Percentiles rank a stretch among this genome's conserved stretches.
phyloP scores from a whole-genome alignment of 2,888 invertebrate species.

The Cheilosia soror region DNA sequence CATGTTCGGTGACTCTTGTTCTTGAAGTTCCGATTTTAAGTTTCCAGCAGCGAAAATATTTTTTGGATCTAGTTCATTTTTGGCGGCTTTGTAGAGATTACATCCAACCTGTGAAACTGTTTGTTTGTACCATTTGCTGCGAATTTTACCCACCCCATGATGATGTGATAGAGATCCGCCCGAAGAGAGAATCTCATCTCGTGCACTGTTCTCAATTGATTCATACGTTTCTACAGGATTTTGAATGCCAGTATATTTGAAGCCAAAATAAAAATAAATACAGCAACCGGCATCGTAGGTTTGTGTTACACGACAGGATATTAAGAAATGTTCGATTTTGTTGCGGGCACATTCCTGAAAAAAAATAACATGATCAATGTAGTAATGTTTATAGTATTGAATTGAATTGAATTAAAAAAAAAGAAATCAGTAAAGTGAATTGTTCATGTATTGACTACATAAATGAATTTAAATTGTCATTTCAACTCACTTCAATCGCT shows the following conservation, averaged over 20 bases:
- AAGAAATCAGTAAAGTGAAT: too few relatives aligned
- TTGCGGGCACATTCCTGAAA: conserved; percentile 86
- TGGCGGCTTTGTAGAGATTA: conserved; percentile 91
- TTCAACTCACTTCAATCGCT: too few relatives aligned
- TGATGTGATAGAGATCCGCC: conserved; percentile 95
- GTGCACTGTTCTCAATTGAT: conserved; percentile 92
- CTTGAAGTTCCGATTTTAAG: conserved; percentile 82
- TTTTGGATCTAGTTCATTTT: conserved; percentile 94
- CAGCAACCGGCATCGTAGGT: conserved; percentile 99
- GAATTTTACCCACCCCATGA: conserved; percentile 97
- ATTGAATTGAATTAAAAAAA: too few relatives aligned
- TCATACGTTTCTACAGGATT: conserved; percentile 93
- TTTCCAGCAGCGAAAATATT: conserved; percentile 97
- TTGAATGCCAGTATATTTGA: conserved; percentile 86
- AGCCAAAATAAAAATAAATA: conserved; percentile 97
- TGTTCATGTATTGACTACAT: too few relatives aligned
- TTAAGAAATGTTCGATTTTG: conserved; percentile 87
- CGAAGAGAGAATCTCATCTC: conserved; percentile 95
- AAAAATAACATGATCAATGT: background rate
- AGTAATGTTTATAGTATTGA: background rate
- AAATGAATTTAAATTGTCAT: too few relatives aligned
- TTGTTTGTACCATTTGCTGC: conserved; percentile 93
- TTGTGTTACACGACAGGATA: conserved; percentile 96
- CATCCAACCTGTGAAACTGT: conserved; percentile 94
- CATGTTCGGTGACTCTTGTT: background rate